These are phyloP conservation scores for Malachius bipustulatus DNA, from an alignment of 2,888 invertebrate genomes.

Conservation along the genomic window DNA sequence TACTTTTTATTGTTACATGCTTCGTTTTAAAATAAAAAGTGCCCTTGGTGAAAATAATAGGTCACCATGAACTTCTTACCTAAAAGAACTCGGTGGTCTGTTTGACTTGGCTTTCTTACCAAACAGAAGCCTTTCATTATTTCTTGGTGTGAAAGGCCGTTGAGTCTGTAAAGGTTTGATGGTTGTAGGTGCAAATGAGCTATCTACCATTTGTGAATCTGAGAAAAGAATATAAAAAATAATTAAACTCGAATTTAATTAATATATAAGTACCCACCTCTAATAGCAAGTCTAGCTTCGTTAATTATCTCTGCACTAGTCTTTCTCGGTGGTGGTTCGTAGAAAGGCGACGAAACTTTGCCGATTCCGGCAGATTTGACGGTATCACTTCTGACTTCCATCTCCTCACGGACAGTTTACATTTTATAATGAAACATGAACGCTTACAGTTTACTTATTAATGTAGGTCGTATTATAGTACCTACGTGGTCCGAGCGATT, in stretches of 20 bases:
- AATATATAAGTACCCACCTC: conserved; percentile 24
- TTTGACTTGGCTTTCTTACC: conserved; percentile 43
- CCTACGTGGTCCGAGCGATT: too few relatives aligned
- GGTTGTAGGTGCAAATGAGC: conserved; percentile 28
- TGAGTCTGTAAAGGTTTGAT: conserved; percentile 59
- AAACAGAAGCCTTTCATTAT: conserved; percentile 66
- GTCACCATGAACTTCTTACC: too few relatives aligned
- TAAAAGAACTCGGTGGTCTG: conserved; percentile 66
- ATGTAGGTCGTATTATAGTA: too few relatives aligned
- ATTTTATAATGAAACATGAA: too few relatives aligned
- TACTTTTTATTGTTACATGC: too few relatives aligned
- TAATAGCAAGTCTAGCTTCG: conserved; percentile 55
- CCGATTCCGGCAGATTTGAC: conserved; percentile 22
- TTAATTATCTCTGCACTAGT: conserved; percentile 72
- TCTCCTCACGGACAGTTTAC: too few relatives aligned
- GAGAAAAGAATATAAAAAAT: conserved; percentile 9
- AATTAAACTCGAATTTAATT: not conserved
- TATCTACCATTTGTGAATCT: conserved; percentile 34
- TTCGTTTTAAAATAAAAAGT: too few relatives aligned
- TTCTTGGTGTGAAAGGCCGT: conserved; percentile 76
- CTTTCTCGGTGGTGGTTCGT: conserved; percentile 50
- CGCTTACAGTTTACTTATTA: too few relatives aligned
- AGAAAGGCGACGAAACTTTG: conserved; percentile 41
- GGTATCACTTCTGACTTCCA: conserved; percentile 20
- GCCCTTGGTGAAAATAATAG: too few relatives aligned